Conservation (phyloP, 2,888 invertebrate genomes). For the Cenopis cana region DNA sequence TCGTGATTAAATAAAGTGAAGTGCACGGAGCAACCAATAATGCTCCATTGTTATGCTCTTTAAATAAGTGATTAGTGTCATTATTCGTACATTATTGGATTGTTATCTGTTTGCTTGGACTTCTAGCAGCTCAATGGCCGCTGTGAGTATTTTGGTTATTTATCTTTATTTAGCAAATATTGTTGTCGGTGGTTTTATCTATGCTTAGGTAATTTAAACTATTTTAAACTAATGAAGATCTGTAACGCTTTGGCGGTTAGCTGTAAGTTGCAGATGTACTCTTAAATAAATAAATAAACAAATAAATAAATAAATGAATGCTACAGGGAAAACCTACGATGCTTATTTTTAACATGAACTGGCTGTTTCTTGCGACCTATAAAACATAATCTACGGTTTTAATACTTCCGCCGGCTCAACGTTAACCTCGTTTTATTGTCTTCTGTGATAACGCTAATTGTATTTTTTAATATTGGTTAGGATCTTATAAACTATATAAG, state of each 20-base stretch:
- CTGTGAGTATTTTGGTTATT: conserved; percentile 67
- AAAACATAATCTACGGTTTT: background rate
- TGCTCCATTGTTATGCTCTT: conserved; percentile 65
- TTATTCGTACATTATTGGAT: conserved; percentile 64
- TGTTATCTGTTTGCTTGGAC: conserved; percentile 68
- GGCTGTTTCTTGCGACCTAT: background rate
- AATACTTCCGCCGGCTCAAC: background rate
- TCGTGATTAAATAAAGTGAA: conserved; percentile 63
- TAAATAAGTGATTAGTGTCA: conserved; percentile 74
- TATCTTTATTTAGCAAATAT: conserved; percentile 10
- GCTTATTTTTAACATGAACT: background rate
- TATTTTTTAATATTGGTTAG: background rate
- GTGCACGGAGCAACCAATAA: conserved; percentile 62
- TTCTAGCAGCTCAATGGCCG: conserved; percentile 69
- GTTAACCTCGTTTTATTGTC: conserved; percentile 1
- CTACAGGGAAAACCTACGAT: background rate
- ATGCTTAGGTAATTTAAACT: no score
- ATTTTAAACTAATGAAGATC: no score
- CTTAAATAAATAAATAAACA: no score
- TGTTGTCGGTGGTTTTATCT: background rate
- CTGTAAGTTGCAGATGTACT: no score
- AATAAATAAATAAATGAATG: no score
- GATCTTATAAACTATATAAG: background rate
- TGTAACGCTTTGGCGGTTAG: no score
- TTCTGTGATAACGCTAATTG: background rate